Conservation (phyloP, 2,797 vertebrate species). For the Hirundo rustica region DNA sequence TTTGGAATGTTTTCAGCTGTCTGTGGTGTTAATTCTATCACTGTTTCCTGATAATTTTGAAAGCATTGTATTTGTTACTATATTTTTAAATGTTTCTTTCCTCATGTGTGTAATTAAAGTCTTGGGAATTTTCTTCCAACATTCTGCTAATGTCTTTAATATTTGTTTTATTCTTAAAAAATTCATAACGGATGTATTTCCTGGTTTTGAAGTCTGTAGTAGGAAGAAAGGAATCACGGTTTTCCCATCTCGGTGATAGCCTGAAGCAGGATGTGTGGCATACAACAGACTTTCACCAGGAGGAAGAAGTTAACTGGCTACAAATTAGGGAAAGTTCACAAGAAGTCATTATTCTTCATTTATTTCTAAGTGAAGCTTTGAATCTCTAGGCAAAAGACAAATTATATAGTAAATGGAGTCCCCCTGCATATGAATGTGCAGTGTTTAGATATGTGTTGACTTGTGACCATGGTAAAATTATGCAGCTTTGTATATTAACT, state of each 20-base stretch:
- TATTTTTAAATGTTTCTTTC: neutral
- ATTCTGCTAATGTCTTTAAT: conserved; percentile 1
- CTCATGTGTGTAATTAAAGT: neutral
- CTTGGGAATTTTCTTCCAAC: conserved; percentile 3
- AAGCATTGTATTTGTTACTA: neutral
- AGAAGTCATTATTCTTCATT: neutral
- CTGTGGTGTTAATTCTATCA: neutral
- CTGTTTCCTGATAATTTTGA: neutral
- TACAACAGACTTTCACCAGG: neutral
- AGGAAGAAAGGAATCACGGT: conserved; percentile 34
- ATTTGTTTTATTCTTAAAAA: conserved; percentile 29
- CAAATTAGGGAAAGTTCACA: neutral
- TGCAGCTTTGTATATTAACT: neutral
- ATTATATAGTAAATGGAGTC: neutral
- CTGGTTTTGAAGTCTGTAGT: conserved; percentile 27
- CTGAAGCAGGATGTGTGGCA: conserved; percentile 30
- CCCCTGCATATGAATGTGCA: neutral
- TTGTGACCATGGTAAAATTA: neutral
- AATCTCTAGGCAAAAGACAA: neutral
- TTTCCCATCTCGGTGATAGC: neutral
- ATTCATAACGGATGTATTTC: conserved; percentile 29
- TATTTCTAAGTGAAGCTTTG: neutral
- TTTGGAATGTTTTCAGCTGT: neutral
- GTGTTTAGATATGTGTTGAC: neutral
- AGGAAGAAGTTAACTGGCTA: conserved; percentile 30